Percentiles rank a stretch among this genome's conserved stretches.
Evolutionary conservation across 1,140 invertebrate genomes (phyloP).

Genomic region (Trichomalopsis sarcophagae): DNA sequence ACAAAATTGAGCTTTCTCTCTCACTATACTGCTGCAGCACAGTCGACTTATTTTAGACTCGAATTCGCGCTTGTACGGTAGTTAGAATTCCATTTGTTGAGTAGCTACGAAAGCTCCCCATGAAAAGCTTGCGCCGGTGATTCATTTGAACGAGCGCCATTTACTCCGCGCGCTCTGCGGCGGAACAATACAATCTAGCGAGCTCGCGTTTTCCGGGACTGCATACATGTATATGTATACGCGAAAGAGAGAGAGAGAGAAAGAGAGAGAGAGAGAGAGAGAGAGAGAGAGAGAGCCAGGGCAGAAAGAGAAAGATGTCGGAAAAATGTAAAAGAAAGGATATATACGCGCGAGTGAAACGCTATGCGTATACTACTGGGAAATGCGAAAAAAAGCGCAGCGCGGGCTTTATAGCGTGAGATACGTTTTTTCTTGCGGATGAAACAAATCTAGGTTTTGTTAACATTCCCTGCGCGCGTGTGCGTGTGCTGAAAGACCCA

Average conservation of each 20-base stretch:
- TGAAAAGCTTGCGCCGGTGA: conserved; percentile 41
- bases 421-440: background rate
- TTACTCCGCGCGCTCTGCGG: conserved; percentile 27
- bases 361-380: background rate
- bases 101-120: conserved; percentile 44
- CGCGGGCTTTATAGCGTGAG: background rate
- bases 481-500: too few species aligned
- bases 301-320: conserved; percentile 22
- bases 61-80: conserved; percentile 47
- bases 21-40: background rate
- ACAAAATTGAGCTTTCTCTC: conserved; percentile 34
- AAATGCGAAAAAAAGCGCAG: background rate
- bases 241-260: background rate
- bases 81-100: conserved; percentile 52
- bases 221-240: background rate
- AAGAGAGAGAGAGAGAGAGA: background rate
- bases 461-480: background rate
- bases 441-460: background rate
- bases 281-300: background rate
- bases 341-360: background rate
- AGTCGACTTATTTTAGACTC: conserved; percentile 38
- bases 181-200: conserved; percentile 44
- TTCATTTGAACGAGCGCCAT: conserved; percentile 48
- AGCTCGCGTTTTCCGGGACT: background rate
- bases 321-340: conserved; percentile 39